These are phyloP conservation scores for Oithona nana DNA, from an alignment of 2,888 invertebrate genomes.

Conservation along the genomic window DNA sequence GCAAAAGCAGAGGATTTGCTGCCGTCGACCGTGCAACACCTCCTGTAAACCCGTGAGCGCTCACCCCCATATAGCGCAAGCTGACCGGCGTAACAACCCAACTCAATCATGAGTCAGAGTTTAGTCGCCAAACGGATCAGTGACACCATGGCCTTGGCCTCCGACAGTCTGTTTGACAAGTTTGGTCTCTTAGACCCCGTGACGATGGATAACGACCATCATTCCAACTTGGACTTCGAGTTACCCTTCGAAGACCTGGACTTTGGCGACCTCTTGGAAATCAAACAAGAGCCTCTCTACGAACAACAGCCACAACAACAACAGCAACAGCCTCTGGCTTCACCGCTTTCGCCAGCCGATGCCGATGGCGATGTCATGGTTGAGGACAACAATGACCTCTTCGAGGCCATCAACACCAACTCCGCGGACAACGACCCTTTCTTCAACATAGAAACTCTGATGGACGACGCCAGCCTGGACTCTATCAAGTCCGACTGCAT, in stretches of 20 bases:
- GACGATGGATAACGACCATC: not conserved
- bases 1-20: no score
- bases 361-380: not conserved
- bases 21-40: no score
- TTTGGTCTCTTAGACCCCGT: not conserved
- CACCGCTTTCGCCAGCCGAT: no score
- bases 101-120: not conserved
- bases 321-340: no score
- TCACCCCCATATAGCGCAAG: no score
- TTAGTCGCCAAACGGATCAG: not conserved
- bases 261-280: not conserved
- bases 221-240: not conserved
- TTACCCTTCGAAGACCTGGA: not conserved
- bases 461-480: not conserved
- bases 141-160: not conserved
- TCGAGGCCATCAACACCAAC: no score
- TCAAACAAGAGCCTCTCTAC: not conserved
- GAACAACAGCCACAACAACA: no score
- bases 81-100: not conserved
- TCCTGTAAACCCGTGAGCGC: no score
- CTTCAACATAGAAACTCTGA: not conserved
- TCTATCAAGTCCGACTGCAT: slow-evolving; percentile 5
- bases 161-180: not conserved
- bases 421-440: not conserved
- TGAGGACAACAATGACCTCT: no score